phyloP scores from a whole-genome alignment of 2,888 invertebrate species.

The Drosophila flavopinicola region DNA sequence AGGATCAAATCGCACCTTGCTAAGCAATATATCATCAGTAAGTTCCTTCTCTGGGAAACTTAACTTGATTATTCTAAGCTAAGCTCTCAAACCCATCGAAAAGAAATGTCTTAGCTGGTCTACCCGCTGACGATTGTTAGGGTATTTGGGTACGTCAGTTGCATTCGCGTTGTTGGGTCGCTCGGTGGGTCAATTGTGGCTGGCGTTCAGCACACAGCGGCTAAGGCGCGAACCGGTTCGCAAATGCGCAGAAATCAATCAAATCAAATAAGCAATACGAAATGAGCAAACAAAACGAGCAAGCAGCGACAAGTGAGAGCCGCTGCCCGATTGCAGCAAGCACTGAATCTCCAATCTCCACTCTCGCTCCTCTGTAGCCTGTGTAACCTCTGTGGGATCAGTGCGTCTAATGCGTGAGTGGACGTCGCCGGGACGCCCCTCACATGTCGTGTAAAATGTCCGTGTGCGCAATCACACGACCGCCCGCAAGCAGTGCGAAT shows the following conservation, averaged over 20 bases:
- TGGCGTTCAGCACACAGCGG: constrained; percentile 1
- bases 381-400: constrained; percentile 13
- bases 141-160: neutral
- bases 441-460: constrained; percentile 82
- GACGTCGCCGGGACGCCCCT: constrained; percentile 25
- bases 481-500: constrained; percentile 45
- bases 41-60: no score
- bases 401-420: constrained; percentile 49
- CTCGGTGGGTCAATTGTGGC: constrained; percentile 28
- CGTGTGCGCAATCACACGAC: constrained; percentile 81
- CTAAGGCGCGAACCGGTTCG: constrained; percentile 59
- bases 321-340: neutral
- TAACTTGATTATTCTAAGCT: no score
- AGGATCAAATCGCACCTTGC: no score
- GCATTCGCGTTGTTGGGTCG: constrained; percentile 7
- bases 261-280: constrained; percentile 21
- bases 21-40: no score
- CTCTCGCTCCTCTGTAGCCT: neutral
- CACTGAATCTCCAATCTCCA: constrained; percentile 10
- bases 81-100: no score
- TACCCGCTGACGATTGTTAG: constrained; percentile 8
- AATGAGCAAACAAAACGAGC: constrained; percentile 12
- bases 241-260: constrained; percentile 56
- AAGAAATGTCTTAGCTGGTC: no score
- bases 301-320: constrained; percentile 14